Percentiles rank a stretch among this genome's conserved stretches.
These are phyloP conservation scores for Tyria jacobaeae DNA, from an alignment of 2,888 invertebrate species.

Conservation along the genomic window DNA sequence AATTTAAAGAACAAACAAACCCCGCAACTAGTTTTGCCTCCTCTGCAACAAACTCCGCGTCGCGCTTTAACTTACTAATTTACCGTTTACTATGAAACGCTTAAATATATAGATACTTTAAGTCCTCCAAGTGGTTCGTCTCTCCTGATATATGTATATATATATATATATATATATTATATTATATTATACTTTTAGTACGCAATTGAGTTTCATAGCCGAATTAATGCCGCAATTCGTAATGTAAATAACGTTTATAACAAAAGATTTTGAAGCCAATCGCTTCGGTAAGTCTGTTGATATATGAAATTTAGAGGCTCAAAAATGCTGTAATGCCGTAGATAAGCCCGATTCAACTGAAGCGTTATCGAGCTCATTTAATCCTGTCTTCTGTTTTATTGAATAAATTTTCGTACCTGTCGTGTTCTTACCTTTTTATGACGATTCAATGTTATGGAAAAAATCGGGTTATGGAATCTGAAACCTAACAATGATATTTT, in stretches of 20 bases:
- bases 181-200: slow-evolving; percentile 29
- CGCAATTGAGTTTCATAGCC: slow-evolving; percentile 10
- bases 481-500: slow-evolving; percentile 12
- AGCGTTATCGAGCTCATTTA: slow-evolving; percentile 79
- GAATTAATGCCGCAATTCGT: slow-evolving; percentile 50
- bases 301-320: slow-evolving; percentile 67
- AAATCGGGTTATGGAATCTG: slow-evolving; percentile 48
- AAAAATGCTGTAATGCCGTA: slow-evolving; percentile 70
- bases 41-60: slow-evolving; percentile 68
- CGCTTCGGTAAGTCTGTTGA: slow-evolving; percentile 55
- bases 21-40: slow-evolving; percentile 60
- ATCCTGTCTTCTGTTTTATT: slow-evolving; percentile 80
- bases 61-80: slow-evolving; percentile 65
- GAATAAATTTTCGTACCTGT: slow-evolving; percentile 75
- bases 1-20: slow-evolving; percentile 78
- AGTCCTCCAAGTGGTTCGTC: slow-evolving; percentile 20
- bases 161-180: too few relatives aligned
- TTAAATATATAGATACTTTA: slow-evolving; percentile 23
- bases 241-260: slow-evolving; percentile 50
- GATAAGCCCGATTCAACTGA: slow-evolving; percentile 74
- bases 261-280: slow-evolving; percentile 49
- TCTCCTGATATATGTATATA: too few relatives aligned
- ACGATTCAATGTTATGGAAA: slow-evolving; percentile 71
- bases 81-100: slow-evolving; percentile 54
- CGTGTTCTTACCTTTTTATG: slow-evolving; percentile 66